Conservation (phyloP, 2,888 invertebrate genomes). For the Phytoseiulus persimilis region DNA sequence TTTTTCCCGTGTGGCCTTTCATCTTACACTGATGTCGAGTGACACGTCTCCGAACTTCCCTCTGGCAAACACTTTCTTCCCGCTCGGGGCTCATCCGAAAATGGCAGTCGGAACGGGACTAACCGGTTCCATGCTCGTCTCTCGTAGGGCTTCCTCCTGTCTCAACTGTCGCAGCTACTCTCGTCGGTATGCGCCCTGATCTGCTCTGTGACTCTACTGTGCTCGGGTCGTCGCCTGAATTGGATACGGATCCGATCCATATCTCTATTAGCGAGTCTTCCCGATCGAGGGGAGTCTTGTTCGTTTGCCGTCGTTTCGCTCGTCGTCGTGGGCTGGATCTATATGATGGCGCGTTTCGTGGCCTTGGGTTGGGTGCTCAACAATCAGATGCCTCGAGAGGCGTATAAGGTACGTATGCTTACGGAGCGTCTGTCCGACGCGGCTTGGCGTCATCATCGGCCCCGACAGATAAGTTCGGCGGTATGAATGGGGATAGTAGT, state of each 20-base stretch:
- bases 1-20: background rate
- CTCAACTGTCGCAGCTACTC: slow-evolving; percentile 19
- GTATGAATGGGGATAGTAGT: too few species aligned
- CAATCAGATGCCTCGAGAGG: slow-evolving; percentile 18
- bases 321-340: slow-evolving; percentile 17
- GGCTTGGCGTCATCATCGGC: background rate
- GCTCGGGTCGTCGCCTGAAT: background rate
- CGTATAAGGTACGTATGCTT: background rate
- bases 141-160: slow-evolving; percentile 10
- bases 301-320: slow-evolving; percentile 1
- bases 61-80: background rate
- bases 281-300: slow-evolving; percentile 27
- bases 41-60: background rate
- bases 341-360: slow-evolving; percentile 18
- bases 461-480: too few species aligned
- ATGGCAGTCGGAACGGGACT: background rate
- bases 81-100: background rate
- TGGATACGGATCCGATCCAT: slow-evolving; percentile 7
- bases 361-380: slow-evolving; percentile 13
- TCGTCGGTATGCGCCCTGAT: slow-evolving; percentile 27
- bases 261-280: slow-evolving; percentile 38
- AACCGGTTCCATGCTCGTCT: background rate
- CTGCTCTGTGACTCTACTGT: background rate
- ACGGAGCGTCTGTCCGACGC: background rate
- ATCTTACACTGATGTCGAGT: background rate